Evolutionary conservation across 2,113 vertebrate species (phyloP).

Genomic region (Pseudorasbora parva): DNA sequence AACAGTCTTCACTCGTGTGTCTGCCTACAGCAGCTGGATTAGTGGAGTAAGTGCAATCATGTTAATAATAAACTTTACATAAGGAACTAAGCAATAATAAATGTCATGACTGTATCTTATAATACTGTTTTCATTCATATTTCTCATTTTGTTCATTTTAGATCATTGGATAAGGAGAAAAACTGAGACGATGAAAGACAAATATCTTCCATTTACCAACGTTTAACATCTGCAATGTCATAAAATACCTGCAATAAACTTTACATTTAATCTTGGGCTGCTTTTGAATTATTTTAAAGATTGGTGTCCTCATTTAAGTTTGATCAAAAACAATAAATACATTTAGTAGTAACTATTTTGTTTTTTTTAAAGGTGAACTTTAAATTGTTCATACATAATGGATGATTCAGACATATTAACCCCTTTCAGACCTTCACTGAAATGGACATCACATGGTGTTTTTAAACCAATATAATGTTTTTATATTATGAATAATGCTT

Average conservation of each 20-base stretch:
- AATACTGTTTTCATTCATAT: neutral
- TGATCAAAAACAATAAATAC: neutral
- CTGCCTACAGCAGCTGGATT: conserved; percentile 87
- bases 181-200: neutral
- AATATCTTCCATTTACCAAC: neutral
- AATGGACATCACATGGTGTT: too few species aligned
- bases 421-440: too few species aligned
- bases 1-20: conserved; percentile 89
- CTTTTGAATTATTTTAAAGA: neutral
- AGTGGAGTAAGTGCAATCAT: conserved; percentile 70
- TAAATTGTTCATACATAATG: too few species aligned
- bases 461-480: too few species aligned
- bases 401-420: too few species aligned
- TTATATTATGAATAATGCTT: too few species aligned
- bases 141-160: conserved; percentile 32
- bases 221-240: neutral
- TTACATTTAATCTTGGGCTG: neutral
- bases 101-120: neutral
- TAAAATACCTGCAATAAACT: neutral
- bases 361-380: neutral
- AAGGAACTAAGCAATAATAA: neutral
- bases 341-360: neutral
- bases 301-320: neutral
- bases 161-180: conserved; percentile 37
- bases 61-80: neutral